These are phyloP conservation scores for Gadus macrocephalus DNA, from an alignment of 2,113 vertebrate genomes.

Conservation along the genomic window DNA sequence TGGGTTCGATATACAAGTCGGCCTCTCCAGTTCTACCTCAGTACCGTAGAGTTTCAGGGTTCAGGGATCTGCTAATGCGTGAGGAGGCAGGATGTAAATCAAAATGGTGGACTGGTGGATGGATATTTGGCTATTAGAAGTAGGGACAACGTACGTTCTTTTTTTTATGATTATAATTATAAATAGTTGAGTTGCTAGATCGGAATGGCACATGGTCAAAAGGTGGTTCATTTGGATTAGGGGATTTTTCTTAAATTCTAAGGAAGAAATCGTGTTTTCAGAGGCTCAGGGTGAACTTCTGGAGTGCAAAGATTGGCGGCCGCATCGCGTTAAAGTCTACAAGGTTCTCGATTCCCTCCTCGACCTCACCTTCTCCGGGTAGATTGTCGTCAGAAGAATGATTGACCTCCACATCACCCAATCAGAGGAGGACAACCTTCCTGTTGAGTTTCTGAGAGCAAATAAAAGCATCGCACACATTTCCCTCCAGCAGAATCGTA, in stretches of 20 bases:
- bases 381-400: neutral
- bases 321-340: conserved; percentile 19
- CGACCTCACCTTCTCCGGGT: conserved; percentile 2
- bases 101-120: conserved; percentile 25
- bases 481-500: no score
- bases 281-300: conserved; percentile 19
- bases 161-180: neutral
- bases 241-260: conserved; percentile 37
- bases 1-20: conserved; percentile 60
- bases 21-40: conserved; percentile 40
- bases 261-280: conserved; percentile 23
- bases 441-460: no score
- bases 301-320: neutral
- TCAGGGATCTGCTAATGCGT: conserved; percentile 51
- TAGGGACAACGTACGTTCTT: conserved; percentile 28
- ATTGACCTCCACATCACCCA: no score
- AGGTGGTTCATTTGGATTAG: conserved; percentile 34
- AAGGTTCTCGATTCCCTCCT: conserved; percentile 26
- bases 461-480: no score
- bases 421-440: no score
- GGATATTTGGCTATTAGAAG: conserved; percentile 60
- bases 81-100: conserved; percentile 63
- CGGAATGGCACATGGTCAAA: conserved; percentile 43
- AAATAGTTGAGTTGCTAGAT: conserved; percentile 25
- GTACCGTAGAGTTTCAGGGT: conserved; percentile 22